phyloP scores from a whole-genome alignment of 1,140 invertebrate species.

The Conus betulinus region DNA sequence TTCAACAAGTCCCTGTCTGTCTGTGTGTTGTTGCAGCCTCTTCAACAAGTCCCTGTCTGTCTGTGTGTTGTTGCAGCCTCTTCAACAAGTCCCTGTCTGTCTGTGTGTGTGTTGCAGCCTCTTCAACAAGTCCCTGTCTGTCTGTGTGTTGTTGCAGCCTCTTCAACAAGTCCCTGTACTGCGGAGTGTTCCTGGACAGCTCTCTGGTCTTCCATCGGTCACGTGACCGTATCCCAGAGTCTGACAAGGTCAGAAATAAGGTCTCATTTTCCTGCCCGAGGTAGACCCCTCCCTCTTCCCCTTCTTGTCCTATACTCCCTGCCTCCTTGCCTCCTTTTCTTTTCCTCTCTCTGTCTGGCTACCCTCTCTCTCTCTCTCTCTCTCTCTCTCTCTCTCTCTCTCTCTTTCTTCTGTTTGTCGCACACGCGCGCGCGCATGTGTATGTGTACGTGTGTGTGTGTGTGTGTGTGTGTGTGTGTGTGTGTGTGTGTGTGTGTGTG shows the following conservation, averaged over 20 bases:
- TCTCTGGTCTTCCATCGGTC: slow-evolving; percentile 92
- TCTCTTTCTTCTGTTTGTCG: too few relatives aligned
- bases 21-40: too few relatives aligned
- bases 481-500: too few relatives aligned
- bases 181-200: slow-evolving; percentile 89
- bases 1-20: too few relatives aligned
- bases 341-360: too few relatives aligned
- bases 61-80: background rate
- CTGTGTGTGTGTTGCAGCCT: background rate
- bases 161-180: slow-evolving; percentile 96
- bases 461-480: too few relatives aligned
- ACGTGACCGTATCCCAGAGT: slow-evolving; percentile 83
- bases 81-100: background rate
- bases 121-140: background rate
- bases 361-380: too few relatives aligned
- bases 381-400: too few relatives aligned
- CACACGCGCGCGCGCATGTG: too few relatives aligned
- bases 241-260: slow-evolving; percentile 26
- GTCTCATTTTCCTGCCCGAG: too few relatives aligned
- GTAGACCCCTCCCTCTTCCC: too few relatives aligned
- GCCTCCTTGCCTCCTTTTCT: background rate
- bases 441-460: too few relatives aligned
- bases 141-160: slow-evolving; percentile 76
- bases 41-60: background rate
- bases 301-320: background rate